Evolutionary conservation across 2,113 vertebrate species (phyloP).

Genomic region (Dolichotis patagonum): DNA sequence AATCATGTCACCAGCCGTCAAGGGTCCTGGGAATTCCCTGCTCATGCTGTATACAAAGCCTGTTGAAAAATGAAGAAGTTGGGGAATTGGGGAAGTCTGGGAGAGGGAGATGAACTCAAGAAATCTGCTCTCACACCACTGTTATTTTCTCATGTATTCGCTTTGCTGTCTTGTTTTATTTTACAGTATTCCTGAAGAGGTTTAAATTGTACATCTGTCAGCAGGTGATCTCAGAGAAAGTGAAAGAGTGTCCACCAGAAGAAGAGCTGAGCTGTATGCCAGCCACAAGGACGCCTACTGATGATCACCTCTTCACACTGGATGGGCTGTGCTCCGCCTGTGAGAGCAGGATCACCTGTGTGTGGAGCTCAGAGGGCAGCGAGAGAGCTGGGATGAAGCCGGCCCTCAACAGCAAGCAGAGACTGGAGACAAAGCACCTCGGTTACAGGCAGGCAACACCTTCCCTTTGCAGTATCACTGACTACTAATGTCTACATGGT

Average conservation of each 20-base stretch:
- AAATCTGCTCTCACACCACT: background rate
- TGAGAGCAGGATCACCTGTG: no score
- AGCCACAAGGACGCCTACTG: background rate
- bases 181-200: background rate
- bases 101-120: background rate
- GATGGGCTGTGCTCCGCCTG: no score
- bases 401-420: background rate
- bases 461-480: background rate
- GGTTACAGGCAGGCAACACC: background rate
- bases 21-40: background rate
- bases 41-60: rapidly evolving
- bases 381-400: no score
- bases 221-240: background rate
- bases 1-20: background rate
- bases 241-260: background rate
- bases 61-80: background rate
- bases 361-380: no score
- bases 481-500: background rate
- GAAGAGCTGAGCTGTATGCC: no score
- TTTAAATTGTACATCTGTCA: background rate
- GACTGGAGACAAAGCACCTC: background rate
- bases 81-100: background rate
- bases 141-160: background rate
- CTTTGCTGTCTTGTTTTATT: background rate
- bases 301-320: background rate